phyloP scores from a whole-genome alignment of 64 coral and sea anemone genomes.

The Montipora efflorescens region DNA sequence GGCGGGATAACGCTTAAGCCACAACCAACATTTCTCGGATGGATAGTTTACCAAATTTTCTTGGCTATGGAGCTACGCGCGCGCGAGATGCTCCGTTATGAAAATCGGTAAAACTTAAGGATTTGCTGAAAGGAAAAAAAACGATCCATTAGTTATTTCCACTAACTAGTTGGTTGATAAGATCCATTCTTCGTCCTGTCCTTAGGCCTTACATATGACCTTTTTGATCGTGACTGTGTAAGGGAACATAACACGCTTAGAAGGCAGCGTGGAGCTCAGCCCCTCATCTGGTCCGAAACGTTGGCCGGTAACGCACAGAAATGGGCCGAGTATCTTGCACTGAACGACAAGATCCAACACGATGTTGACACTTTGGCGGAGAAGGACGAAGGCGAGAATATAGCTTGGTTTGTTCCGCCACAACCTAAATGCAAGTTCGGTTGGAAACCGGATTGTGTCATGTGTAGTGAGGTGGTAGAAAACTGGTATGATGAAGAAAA shows the following conservation, averaged over 20 bases:
- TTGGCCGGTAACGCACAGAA: conserved; percentile 61
- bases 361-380: conserved; percentile 47
- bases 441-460: conserved; percentile 51
- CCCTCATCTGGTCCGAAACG: conserved; percentile 57
- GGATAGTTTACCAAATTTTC: too few species aligned
- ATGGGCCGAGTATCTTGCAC: conserved; percentile 75
- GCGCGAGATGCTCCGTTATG: too few species aligned
- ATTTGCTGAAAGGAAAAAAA: too few species aligned
- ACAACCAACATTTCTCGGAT: too few species aligned
- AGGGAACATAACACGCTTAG: conserved; percentile 37
- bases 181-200: not conserved
- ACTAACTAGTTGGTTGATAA: not conserved
- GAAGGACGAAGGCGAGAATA: conserved; percentile 67
- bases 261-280: conserved; percentile 36
- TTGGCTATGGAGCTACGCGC: too few species aligned
- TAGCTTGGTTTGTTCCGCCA: conserved; percentile 73
- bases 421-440: conserved; percentile 46
- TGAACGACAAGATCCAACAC: conserved; percentile 70
- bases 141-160: too few species aligned
- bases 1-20: too few species aligned
- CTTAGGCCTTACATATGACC: conserved; percentile 1
- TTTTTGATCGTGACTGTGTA: conserved; percentile 36
- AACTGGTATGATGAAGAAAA: conserved; percentile 55
- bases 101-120: too few species aligned
- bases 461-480: conserved; percentile 47